Conservation (phyloP, 2,113 vertebrate species). For the Ptilonorhynchus violaceus region DNA sequence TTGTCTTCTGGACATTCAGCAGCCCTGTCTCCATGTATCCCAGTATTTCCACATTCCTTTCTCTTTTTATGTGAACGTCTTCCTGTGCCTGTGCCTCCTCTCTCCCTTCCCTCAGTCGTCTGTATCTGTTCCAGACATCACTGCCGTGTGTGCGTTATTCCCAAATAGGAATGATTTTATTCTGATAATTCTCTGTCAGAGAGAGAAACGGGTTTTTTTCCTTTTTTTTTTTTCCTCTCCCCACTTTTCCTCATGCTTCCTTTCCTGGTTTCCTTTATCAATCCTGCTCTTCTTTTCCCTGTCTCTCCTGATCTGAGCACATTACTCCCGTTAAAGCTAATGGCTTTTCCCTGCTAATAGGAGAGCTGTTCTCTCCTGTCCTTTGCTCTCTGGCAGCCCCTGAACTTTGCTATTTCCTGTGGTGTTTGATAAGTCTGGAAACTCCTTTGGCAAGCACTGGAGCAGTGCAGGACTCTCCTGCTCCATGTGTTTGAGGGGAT, state of each 20-base stretch:
- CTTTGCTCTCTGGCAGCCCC: constrained; percentile 17
- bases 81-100: not conserved
- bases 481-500: not conserved
- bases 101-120: not conserved
- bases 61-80: not conserved
- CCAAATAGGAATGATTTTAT: not conserved
- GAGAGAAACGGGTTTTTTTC: not conserved
- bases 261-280: not conserved
- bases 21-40: not conserved
- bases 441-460: not conserved
- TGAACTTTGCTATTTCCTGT: constrained; percentile 37
- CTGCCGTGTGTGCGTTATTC: not conserved
- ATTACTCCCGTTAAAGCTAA: not conserved
- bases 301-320: not conserved
- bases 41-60: constrained; percentile 19
- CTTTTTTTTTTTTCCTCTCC: not conserved
- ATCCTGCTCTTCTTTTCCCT: not conserved
- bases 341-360: constrained; percentile 51
- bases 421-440: constrained; percentile 16
- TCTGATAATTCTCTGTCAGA: not conserved
- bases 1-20: not conserved
- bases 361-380: not conserved
- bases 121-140: not conserved
- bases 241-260: not conserved
- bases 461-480: not conserved